phyloP scores from a whole-genome alignment of 2,113 vertebrate species.

The Caretta caretta region DNA sequence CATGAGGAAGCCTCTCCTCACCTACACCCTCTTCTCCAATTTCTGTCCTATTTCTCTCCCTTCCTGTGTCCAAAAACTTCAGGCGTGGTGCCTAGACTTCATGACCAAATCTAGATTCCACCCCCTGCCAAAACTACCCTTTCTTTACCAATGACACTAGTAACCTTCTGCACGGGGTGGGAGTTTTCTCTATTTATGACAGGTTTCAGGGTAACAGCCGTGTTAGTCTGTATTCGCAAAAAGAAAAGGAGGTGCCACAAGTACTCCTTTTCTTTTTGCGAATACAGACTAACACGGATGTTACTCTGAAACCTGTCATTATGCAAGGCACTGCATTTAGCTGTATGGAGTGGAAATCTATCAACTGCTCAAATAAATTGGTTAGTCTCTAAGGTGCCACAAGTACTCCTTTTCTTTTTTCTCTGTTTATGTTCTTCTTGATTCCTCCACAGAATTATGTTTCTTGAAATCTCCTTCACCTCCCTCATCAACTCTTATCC shows the following conservation, averaged over 20 bases:
- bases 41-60: background rate
- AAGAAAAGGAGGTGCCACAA: too few relatives aligned
- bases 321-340: too few relatives aligned
- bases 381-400: too few relatives aligned
- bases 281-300: too few relatives aligned
- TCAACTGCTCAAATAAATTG: too few relatives aligned
- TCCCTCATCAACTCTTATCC: background rate
- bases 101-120: background rate
- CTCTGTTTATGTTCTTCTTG: background rate
- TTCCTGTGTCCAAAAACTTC: background rate
- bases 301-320: too few relatives aligned
- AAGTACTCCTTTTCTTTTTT: too few relatives aligned
- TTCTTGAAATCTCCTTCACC: background rate
- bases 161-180: background rate
- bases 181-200: background rate
- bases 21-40: background rate
- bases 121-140: background rate
- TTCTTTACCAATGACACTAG: background rate
- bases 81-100: background rate
- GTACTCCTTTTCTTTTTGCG: too few relatives aligned
- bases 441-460: background rate
- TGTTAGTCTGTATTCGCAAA: too few relatives aligned
- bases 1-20: background rate
- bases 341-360: too few relatives aligned
- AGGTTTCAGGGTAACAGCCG: too few relatives aligned